phyloP scores from a whole-genome alignment of 2,113 vertebrate genomes.

The Collichthys lucidus region DNA sequence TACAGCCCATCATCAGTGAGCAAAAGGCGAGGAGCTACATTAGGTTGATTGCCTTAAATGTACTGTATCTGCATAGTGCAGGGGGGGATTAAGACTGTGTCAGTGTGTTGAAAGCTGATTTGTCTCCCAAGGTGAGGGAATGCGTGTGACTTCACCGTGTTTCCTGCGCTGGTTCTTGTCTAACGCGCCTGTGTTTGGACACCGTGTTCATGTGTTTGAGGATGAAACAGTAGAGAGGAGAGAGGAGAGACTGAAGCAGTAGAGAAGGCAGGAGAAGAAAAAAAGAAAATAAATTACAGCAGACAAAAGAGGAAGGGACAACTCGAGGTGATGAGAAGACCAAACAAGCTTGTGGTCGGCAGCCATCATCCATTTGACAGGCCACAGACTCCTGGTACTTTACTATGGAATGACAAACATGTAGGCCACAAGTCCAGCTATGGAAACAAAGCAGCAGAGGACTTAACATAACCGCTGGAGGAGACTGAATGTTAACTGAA shows the following conservation, averaged over 20 bases:
- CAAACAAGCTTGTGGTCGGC: constrained; percentile 60
- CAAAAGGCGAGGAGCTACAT: constrained; percentile 15
- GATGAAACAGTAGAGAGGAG: constrained; percentile 15
- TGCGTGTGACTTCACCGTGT: constrained; percentile 57
- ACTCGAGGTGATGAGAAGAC: constrained; percentile 55
- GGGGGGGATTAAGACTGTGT: constrained; percentile 39
- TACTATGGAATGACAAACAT: constrained; percentile 80
- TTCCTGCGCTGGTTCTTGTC: constrained; percentile 65
- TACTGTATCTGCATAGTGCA: constrained; percentile 21
- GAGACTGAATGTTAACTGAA: constrained; percentile 3
- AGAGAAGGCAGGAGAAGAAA: not conserved
- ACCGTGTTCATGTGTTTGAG: constrained; percentile 38
- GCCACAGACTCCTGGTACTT: constrained; percentile 66
- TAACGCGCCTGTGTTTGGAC: constrained; percentile 55
- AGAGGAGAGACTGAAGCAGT: not conserved
- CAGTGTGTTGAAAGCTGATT: constrained; percentile 46
- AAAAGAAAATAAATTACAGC: constrained; percentile 6
- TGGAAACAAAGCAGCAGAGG: constrained; percentile 46
- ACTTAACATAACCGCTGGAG: constrained; percentile 26
- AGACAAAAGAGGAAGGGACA: constrained; percentile 36
- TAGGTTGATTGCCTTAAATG: constrained; percentile 47
- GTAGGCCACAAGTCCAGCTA: constrained; percentile 64
- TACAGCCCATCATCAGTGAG: not conserved
- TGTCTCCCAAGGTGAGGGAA: constrained; percentile 52
- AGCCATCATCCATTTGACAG: constrained; percentile 62